Conservation (phyloP, 2,113 vertebrate species). For the Amphilophus citrinellus region DNA sequence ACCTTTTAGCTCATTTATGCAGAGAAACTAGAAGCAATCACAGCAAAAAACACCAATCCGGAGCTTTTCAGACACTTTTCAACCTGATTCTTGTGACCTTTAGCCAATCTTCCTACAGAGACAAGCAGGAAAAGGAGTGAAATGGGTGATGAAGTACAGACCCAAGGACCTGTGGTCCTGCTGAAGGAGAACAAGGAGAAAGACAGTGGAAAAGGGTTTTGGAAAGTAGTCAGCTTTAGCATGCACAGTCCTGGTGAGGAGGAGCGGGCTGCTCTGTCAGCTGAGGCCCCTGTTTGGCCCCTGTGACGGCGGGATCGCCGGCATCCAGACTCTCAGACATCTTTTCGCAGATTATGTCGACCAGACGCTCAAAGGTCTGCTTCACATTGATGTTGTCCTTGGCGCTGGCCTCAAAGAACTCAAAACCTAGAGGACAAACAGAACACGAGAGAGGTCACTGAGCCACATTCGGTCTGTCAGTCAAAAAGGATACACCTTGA, state of each 20-base stretch:
- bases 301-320: slow-evolving; percentile 85
- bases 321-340: slow-evolving; percentile 95
- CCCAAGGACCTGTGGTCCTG: slow-evolving; percentile 36
- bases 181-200: slow-evolving; percentile 37
- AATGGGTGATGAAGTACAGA: slow-evolving; percentile 45
- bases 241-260: slow-evolving; percentile 93
- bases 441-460: not conserved
- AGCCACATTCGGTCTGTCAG: not conserved
- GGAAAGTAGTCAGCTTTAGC: slow-evolving; percentile 80
- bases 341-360: slow-evolving; percentile 98
- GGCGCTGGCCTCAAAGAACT: slow-evolving; percentile 97
- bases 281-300: slow-evolving; percentile 88
- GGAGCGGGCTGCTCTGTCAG: slow-evolving; percentile 90
- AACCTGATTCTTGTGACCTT: slow-evolving; percentile 39
- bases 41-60: not conserved
- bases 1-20: not conserved
- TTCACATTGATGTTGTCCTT: slow-evolving; percentile 98
- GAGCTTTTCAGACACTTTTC: slow-evolving; percentile 49
- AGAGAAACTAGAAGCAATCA: slow-evolving; percentile 17
- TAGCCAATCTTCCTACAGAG: slow-evolving; percentile 28
- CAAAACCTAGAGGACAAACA: slow-evolving; percentile 85
- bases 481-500: not conserved
- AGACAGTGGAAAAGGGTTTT: slow-evolving; percentile 7
- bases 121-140: slow-evolving; percentile 46
- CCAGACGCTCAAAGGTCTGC: slow-evolving; percentile 96